Evolutionary conservation across 2,888 invertebrate genomes (phyloP), one percentile per base, ranked within the genome.

Genomic region (Apamea anceps): DNA sequence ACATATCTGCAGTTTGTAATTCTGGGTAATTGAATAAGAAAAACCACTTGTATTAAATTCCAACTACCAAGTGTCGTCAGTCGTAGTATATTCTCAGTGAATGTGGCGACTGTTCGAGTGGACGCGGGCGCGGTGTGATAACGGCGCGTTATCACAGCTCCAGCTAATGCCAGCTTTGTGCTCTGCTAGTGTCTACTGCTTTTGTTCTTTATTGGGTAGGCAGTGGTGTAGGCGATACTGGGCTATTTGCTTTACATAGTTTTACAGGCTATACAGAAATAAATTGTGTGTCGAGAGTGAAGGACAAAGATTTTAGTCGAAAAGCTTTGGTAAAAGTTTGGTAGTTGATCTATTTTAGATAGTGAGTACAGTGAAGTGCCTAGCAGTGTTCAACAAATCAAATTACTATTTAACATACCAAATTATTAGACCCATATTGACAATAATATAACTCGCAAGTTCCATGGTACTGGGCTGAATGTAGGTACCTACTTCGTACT

Each of bases 121-220:
- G 95, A 93, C 95, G 91, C 92, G 93, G 95, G 95, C 94, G 95
- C 95, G 93, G 94, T 96, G 96, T 86, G 87, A 96, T 96, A 96
- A 96, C 94, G 93, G 42, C 45, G 92, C 93, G 94, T 95, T 96
- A 96, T 96, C 96, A 96, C 91, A 89, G 89, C 84, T 85, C 86
- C 81, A 80, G 89, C 90, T 91, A 93, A 90, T 91, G 89, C 88
- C 86, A 87, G 88, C 92, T 91, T 91, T 92, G 91, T 91, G 90
- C 90, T 88, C 88, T 87, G 87, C 89, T 85, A 79, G 85, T 86
- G 89, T 88, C 89, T 84, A 82, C 85, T 85, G 72, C 85, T 87
- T 88, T 89, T 89, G 89, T 89, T 81, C 82, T 86, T 74, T 85
- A 85, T 85, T 72, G 57, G 77, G 75, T 82, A 62, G 57, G 75